phyloP scores from a whole-genome alignment of 92 coral and sea anemone species.

The Micromussa lordhowensis region DNA sequence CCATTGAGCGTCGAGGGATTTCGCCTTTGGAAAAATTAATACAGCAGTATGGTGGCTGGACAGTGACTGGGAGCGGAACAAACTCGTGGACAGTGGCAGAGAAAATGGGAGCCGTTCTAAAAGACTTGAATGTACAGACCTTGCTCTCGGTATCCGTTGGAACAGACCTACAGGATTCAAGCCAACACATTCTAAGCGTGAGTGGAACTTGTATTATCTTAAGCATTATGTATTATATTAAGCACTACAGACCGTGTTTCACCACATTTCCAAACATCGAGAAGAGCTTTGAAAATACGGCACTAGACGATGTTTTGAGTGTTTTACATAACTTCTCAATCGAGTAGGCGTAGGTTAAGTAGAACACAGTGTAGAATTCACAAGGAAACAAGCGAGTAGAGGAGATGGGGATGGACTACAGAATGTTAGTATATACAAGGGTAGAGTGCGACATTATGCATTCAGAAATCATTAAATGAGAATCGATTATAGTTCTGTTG shows the following conservation, averaged over 20 bases:
- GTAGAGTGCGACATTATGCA: no score
- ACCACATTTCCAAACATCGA: no score
- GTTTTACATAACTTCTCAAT: no score
- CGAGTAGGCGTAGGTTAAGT: no score
- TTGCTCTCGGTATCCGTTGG: constrained; percentile 21
- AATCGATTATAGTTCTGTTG: no score
- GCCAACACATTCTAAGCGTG: constrained; percentile 23
- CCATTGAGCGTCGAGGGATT: constrained; percentile 47
- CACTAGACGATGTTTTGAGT: background rate
- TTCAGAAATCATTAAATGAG: no score
- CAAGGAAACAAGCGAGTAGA: background rate
- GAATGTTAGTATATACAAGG: no score
- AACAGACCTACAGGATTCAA: constrained; percentile 41
- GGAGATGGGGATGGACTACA: background rate
- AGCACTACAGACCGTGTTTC: no score
- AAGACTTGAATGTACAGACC: constrained; percentile 59
- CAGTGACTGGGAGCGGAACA: constrained; percentile 37
- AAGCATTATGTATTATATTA: no score
- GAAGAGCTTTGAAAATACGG: background rate
- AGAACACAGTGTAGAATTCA: background rate
- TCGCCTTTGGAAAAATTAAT: constrained; percentile 57
- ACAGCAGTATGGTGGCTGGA: constrained; percentile 72
- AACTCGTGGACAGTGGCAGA: constrained; percentile 31
- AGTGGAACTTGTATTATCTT: background rate
- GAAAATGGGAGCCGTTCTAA: constrained; percentile 50